phyloP scores from a whole-genome alignment of 53 echinoderm and acorn worm species.

The Stichopus horrens region DNA sequence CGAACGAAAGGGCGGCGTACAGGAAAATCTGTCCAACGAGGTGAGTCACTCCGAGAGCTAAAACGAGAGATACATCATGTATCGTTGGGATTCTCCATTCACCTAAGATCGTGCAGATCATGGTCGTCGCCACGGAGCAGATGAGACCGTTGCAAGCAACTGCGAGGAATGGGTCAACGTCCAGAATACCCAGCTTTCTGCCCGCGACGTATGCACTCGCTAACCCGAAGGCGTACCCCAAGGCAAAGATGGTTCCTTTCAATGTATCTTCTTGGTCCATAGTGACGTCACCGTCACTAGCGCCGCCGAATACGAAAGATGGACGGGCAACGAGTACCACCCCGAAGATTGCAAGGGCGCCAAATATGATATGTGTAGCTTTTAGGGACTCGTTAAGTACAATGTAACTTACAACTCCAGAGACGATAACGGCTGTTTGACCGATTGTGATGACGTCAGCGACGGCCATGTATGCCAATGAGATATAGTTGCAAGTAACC shows the following conservation, averaged over 20 bases:
- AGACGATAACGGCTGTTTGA: not conserved
- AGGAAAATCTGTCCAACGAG: not conserved
- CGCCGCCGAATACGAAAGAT: not conserved
- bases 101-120: not conserved
- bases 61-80: not conserved
- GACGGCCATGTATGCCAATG: not conserved
- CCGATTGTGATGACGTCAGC: constrained; percentile 9
- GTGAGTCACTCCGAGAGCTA: not conserved
- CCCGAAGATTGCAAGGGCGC: not conserved
- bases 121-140: not conserved
- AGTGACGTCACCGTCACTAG: not conserved
- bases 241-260: not conserved
- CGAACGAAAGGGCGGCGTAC: not conserved
- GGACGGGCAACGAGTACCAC: not conserved
- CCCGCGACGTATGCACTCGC: not conserved
- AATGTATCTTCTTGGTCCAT: not conserved
- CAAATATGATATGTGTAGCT: not conserved
- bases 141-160: not conserved
- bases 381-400: not conserved
- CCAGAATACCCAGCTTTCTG: not conserved
- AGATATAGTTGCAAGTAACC: no score
- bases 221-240: not conserved
- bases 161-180: not conserved
- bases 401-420: not conserved
- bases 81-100: not conserved